phyloP scores from a whole-genome alignment of 1,140 invertebrate genomes.

The Philopotamus ludificatus region DNA sequence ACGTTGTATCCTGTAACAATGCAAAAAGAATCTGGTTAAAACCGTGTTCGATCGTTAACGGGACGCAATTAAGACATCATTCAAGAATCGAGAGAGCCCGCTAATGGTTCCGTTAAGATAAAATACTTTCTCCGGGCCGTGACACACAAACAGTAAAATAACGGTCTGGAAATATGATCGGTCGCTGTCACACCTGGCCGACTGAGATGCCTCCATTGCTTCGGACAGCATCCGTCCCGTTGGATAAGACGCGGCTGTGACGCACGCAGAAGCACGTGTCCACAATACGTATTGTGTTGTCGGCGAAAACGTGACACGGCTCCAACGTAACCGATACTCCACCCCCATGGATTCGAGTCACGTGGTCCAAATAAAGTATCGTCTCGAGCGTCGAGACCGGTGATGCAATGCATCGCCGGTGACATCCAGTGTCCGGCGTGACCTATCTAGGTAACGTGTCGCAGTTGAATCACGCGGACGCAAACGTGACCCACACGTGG shows the following conservation, averaged over 20 bases:
- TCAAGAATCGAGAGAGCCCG: not conserved
- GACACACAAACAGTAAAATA: slow-evolving; percentile 10
- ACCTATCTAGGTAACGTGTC: no score
- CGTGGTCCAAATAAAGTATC: no score
- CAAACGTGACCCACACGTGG: slow-evolving; percentile 21
- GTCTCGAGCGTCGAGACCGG: no score
- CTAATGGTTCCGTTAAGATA: slow-evolving; percentile 20
- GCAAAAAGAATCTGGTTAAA: no score
- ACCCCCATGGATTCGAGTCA: no score
- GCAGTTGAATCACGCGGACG: slow-evolving; percentile 14
- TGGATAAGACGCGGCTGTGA: no score
- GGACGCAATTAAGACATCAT: not conserved
- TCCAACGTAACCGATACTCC: no score
- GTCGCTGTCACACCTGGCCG: not conserved
- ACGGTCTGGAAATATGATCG: not conserved
- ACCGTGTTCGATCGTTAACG: not conserved
- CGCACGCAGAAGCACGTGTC: no score
- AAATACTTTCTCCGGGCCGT: slow-evolving; percentile 13
- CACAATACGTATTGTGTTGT: no score
- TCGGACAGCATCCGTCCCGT: no score
- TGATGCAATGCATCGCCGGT: no score
- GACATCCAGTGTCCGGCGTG: not conserved
- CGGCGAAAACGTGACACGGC: not conserved
- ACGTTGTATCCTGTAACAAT: slow-evolving; percentile 55
- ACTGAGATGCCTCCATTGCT: no score